A percentile compares a stretch with the other conserved stretches of the same genome.
phyloP scores from a whole-genome alignment of 2,797 vertebrate genomes.

The Stomatorhinus walkeri region DNA sequence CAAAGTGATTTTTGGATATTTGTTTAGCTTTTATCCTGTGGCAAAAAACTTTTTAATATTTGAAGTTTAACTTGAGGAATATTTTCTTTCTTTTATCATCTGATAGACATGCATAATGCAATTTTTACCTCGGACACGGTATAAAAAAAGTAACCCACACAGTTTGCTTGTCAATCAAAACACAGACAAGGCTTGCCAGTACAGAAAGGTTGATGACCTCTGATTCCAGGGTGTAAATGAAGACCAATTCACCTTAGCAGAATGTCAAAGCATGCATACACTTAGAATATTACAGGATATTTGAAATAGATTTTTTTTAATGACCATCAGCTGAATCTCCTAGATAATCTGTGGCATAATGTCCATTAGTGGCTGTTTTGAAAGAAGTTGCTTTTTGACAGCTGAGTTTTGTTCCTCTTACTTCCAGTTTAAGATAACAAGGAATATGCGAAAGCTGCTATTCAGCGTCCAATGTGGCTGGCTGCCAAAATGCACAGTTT shows the following conservation, averaged over 20 bases:
- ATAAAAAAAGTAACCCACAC: neutral
- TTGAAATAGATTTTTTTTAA: neutral
- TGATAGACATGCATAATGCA: neutral
- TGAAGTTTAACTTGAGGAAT: neutral
- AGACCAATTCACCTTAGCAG: neutral
- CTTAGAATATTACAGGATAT: neutral
- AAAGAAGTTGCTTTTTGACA: neutral
- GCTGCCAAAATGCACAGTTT: constrained; percentile 45
- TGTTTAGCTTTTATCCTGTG: neutral
- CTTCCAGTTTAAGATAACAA: constrained; percentile 39
- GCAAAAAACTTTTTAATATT: constrained; percentile 6
- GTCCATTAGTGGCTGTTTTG: neutral
- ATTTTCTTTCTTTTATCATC: neutral
- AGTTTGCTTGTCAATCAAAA: neutral
- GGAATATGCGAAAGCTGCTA: constrained; percentile 46
- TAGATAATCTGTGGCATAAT: neutral
- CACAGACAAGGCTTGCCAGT: neutral
- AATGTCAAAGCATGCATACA: neutral
- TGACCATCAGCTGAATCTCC: neutral
- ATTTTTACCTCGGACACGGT: neutral
- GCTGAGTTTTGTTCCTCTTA: neutral
- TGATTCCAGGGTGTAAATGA: neutral
- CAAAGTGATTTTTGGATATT: neutral
- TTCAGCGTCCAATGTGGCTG: constrained; percentile 47
- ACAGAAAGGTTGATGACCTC: neutral